A percentile compares a stretch with the other conserved stretches of the same genome.
Conservation (phyloP, 2,113 vertebrate genomes). For the Callithrix jacchus region DNA sequence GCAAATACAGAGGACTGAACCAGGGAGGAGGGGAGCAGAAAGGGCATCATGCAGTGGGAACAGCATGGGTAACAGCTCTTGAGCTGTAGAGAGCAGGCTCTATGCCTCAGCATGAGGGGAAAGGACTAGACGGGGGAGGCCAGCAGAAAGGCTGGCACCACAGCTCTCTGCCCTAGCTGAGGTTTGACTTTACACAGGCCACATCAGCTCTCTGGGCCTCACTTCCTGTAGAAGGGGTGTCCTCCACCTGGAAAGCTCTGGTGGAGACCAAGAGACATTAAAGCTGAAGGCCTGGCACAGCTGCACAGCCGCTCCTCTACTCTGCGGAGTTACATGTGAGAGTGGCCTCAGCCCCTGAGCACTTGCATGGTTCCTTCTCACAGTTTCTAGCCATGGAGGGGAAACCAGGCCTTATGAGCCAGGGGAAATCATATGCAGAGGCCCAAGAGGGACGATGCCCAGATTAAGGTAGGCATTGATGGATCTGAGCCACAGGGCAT, state of each 20-base stretch:
- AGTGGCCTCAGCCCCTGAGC: background rate
- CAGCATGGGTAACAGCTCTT: too few relatives aligned
- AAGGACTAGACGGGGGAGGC: too few relatives aligned
- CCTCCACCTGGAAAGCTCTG: background rate
- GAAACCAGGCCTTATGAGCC: background rate
- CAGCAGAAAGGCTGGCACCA: background rate
- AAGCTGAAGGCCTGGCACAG: background rate
- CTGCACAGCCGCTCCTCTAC: background rate
- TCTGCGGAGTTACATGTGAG: background rate
- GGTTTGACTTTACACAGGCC: background rate
- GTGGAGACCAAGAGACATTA: background rate
- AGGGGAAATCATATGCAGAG: background rate
- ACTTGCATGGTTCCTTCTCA: background rate
- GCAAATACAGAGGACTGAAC: too few relatives aligned
- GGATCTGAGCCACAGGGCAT: background rate
- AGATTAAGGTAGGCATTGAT: background rate
- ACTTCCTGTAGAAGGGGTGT: background rate
- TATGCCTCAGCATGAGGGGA: background rate
- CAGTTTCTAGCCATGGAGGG: background rate
- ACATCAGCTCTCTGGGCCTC: background rate
- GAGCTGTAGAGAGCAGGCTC: background rate
- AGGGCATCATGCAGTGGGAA: background rate
- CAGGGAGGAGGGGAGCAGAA: background rate
- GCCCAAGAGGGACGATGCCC: background rate
- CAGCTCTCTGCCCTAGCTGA: rapidly evolving